Base-by-base conservation (phyloP, 2,888 invertebrate species). In the Parnassius apollo region DNA sequence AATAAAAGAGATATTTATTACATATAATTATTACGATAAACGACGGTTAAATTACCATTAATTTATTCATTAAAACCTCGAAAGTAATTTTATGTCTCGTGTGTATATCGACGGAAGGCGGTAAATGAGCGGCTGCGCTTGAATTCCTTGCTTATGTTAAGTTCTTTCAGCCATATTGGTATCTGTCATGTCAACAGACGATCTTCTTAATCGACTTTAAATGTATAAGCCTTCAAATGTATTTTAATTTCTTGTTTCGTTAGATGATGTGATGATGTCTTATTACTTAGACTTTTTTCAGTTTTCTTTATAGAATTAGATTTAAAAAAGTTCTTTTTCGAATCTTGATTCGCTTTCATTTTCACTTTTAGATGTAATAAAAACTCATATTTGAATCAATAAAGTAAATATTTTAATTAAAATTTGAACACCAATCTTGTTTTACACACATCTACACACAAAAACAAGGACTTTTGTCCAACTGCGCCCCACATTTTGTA, bases 1-100 rank as follows among this genome's bases (percentile, higher is more conserved):
- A 42, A 54, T 54, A 45, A 53, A 53, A 46, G 9, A n/a, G 25
- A 25, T 59, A 52, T 52, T 59, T 52, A 59, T 52, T 45, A 9
- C 13, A 46, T 25, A 13, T 10, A 53, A 53, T 59, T 59, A 53
- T 54, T 46, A 54, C 18, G 18, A 46, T 52, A 13, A n/a, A 13
- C 42, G 13, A 10, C 35, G 9, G n/a, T 48, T 10, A 46, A 48
- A 46, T 52, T 52, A 46, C n/a, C 12, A 48, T 48, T 59, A 54
- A 54, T 53, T 54, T 48, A 54, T 18, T 53, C 42, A 42, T 54
- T 52, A 53, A 59, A 52, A 42, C 9, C 13, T n/a, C 18, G 10
- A 25, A 35, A 35, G 35, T 35, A 9, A 10, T 45, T 53, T 18
- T 12, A 49, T 13, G 13, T 42, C 12, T 13, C 13, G 22, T 8